Base-by-base conservation (phyloP, 2,888 invertebrate species). In the Aspidapion aeneum region DNA sequence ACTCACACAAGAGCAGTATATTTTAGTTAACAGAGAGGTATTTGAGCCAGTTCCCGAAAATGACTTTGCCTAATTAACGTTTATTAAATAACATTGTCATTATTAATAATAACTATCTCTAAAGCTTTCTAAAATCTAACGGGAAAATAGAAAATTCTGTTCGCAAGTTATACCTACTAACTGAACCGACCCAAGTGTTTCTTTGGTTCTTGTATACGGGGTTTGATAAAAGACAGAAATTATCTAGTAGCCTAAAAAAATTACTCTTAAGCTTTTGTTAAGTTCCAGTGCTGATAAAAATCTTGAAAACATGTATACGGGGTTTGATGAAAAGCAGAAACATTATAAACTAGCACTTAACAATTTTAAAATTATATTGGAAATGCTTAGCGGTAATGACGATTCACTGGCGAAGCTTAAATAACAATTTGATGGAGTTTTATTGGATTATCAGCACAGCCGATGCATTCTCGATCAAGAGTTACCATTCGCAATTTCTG, bases 301-400 rank as follows among this genome's bases (percentile, higher is more conserved):
- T 20, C 66, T 72, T 18, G 69, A 67, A 61, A 66, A 68, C 51
- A 60, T 69, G 21, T 68, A 66, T 55, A 57, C 57, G 52, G 69
- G 73, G 48, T 71, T 71, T 62, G 71, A 72, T 54, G 64, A 66
- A 49, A 67, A 69, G 18, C 70, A 71, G 48, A 67, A 65, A 62
- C 75, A 79, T 65, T 78, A 73, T 65, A 72, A 74, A 52, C 71
- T 75, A 61, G 79, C 77, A 0, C 66, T 75, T 22, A 74, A 76
- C 60, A 79, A 79, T 68, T 77, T 78, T 64, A 76, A 76, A 66
- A 72, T 77, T 58, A 74, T 78, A 21, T 64, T 79, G 52, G 76
- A 78, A 69, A 74, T 75, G 52, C 72, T 77, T 64, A 75, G 74
- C 66, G 70, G 77, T 51, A 72, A 71, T 58, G 66, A 70, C 21